Conservation (phyloP, 2,797 vertebrate genomes). For the Ptychobarbus kaznakovi region DNA sequence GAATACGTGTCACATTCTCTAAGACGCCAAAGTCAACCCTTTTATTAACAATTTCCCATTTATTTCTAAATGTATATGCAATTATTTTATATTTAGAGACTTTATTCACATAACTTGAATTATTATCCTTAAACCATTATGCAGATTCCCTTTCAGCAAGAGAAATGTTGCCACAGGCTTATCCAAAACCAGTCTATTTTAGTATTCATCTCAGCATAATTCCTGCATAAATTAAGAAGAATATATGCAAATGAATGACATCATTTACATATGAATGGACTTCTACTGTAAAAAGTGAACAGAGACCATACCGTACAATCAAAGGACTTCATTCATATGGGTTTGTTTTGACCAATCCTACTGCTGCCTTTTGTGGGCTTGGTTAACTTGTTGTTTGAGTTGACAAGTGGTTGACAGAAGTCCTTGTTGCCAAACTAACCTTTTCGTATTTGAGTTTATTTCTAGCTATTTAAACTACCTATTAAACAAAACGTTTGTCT, state of each 20-base stretch:
- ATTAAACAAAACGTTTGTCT: neutral
- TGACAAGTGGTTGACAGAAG: slow-evolving; percentile 26
- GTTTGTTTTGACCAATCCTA: slow-evolving; percentile 18
- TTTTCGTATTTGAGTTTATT: slow-evolving; percentile 8
- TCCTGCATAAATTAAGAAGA: slow-evolving; percentile 7
- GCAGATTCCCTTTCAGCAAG: neutral
- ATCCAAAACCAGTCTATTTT: slow-evolving; percentile 25
- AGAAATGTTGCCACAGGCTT: slow-evolving; percentile 9
- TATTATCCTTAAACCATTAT: neutral
- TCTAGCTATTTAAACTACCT: neutral
- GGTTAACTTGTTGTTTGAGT: slow-evolving; percentile 32
- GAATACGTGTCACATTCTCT: neutral
- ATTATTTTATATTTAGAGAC: neutral
- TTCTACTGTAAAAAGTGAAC: slow-evolving; percentile 30
- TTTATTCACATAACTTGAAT: neutral
- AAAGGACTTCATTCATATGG: slow-evolving; percentile 5
- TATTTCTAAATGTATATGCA: neutral
- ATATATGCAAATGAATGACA: slow-evolving; percentile 29
- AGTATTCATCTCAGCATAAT: slow-evolving; percentile 35
- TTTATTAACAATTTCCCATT: neutral
- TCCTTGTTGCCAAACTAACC: slow-evolving; percentile 1
- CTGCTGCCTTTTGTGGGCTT: slow-evolving; percentile 31
- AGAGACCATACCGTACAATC: slow-evolving; percentile 1
- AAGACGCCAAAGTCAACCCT: neutral
- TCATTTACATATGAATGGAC: slow-evolving; percentile 38